Percentiles rank a stretch among this genome's conserved stretches.
Conservation (phyloP, 2,888 invertebrate species). For the Patella ulyssiponensis region DNA sequence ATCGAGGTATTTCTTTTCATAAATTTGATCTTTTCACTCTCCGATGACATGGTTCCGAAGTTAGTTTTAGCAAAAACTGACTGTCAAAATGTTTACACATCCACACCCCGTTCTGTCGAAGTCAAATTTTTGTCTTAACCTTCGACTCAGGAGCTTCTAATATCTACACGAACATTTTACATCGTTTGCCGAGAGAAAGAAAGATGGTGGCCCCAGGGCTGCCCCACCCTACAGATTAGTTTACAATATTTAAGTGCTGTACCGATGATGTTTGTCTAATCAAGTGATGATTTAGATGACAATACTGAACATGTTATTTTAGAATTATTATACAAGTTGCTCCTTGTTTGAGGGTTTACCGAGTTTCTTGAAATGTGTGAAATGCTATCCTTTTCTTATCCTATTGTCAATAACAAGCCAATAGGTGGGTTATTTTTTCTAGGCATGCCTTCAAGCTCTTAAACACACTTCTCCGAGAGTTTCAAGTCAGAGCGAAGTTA, state of each 20-base stretch:
- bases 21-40: no score
- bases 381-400: conserved; percentile 4
- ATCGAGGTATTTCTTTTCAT: no score
- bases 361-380: neutral
- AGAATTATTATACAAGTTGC: neutral
- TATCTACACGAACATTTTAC: neutral
- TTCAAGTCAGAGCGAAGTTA: no score
- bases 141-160: neutral
- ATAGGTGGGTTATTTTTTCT: conserved; percentile 9
- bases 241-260: neutral
- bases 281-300: neutral
- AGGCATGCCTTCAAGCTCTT: neutral
- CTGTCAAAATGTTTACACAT: conserved; percentile 1
- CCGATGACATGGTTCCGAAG: no score
- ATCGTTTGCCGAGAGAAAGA: neutral
- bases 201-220: neutral
- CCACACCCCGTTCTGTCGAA: neutral
- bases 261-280: neutral
- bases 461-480: no score
- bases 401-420: conserved; percentile 7
- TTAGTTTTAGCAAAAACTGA: no score
- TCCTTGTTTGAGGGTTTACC: neutral
- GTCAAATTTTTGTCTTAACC: conserved; percentile 8
- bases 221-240: neutral
- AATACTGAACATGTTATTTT: neutral